A percentile compares a stretch with the other conserved stretches of the same genome.
These are phyloP conservation scores for Drosophila persimilis DNA, from an alignment of 1,140 invertebrate species.

Conservation along the genomic window DNA sequence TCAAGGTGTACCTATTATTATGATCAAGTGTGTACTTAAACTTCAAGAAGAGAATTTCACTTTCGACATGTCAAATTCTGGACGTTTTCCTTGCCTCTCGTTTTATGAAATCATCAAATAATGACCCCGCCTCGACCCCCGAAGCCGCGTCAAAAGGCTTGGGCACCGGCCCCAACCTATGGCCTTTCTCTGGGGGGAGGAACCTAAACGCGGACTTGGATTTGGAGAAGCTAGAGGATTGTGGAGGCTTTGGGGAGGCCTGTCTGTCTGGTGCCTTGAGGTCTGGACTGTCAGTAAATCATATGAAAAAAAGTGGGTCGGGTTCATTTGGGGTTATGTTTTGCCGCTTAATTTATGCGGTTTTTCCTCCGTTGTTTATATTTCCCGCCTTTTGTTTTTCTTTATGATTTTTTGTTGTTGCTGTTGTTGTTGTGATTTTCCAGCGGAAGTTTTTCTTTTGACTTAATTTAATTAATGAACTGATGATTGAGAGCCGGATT, in stretches of 20 bases:
- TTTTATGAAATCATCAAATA: slow-evolving; percentile 66
- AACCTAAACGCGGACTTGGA: slow-evolving; percentile 7
- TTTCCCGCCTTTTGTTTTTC: slow-evolving; percentile 30
- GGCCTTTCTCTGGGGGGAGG: slow-evolving; percentile 22
- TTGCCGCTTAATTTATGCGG: slow-evolving; percentile 70
- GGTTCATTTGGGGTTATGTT: slow-evolving; percentile 38
- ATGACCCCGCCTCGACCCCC: slow-evolving; percentile 28
- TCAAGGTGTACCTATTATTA: too few species aligned
- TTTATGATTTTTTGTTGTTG: slow-evolving; percentile 21
- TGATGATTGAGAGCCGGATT: slow-evolving; percentile 37
- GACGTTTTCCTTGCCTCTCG: slow-evolving; percentile 1
- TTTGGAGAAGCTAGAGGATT: not conserved
- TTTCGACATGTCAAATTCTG: slow-evolving; percentile 8
- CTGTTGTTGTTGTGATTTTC: slow-evolving; percentile 16
- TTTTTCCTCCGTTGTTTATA: slow-evolving; percentile 29
- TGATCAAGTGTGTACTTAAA: too few species aligned
- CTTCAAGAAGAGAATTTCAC: slow-evolving; percentile 6
- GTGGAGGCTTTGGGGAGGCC: slow-evolving; percentile 14
- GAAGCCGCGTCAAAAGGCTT: slow-evolving; percentile 20
- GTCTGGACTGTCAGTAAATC: slow-evolving; percentile 51
- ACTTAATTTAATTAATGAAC: slow-evolving; percentile 72
- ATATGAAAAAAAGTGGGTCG: slow-evolving; percentile 56
- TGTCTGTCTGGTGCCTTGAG: slow-evolving; percentile 32
- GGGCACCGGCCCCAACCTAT: slow-evolving; percentile 20
- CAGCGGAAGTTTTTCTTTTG: slow-evolving; percentile 50